These are phyloP conservation scores for Laticauda colubrina DNA, from an alignment of 2,113 vertebrate species.

Conservation along the genomic window DNA sequence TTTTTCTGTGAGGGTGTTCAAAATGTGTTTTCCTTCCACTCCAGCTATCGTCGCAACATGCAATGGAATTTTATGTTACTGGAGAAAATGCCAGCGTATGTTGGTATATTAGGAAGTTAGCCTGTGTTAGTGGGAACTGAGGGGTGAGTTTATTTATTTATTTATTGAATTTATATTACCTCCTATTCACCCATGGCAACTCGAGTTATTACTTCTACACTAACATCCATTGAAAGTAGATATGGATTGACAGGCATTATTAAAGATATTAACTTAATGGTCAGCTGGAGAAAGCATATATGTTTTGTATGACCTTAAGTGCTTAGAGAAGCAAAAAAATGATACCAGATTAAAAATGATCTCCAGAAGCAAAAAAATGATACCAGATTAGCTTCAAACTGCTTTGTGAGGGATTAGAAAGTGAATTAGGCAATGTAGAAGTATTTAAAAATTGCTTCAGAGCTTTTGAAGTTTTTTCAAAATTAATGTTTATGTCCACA, in stretches of 20 bases:
- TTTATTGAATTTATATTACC: too few relatives aligned
- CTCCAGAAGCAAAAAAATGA: neutral
- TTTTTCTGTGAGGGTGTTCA: neutral
- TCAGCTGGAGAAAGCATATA: neutral
- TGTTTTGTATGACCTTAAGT: neutral
- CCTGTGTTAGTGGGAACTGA: neutral
- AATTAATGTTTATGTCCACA: neutral
- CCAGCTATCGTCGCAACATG: neutral
- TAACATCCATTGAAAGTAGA: neutral
- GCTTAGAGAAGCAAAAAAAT: neutral
- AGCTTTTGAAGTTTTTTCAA: neutral
- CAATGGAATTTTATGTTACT: neutral
- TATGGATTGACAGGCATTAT: neutral
- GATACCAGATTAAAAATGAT: neutral
- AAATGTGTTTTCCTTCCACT: neutral
- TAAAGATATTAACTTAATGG: neutral
- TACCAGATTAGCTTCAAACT: neutral
- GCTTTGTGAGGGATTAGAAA: neutral
- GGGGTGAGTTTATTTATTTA: neutral
- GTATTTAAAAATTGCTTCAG: neutral
- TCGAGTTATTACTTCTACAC: neutral
- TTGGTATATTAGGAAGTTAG: neutral
- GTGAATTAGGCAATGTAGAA: neutral
- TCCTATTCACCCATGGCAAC: too few relatives aligned
- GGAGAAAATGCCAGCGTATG: neutral